Evolutionary conservation across 2,888 invertebrate species (phyloP).

Genomic region (Drosophila seclusa): DNA sequence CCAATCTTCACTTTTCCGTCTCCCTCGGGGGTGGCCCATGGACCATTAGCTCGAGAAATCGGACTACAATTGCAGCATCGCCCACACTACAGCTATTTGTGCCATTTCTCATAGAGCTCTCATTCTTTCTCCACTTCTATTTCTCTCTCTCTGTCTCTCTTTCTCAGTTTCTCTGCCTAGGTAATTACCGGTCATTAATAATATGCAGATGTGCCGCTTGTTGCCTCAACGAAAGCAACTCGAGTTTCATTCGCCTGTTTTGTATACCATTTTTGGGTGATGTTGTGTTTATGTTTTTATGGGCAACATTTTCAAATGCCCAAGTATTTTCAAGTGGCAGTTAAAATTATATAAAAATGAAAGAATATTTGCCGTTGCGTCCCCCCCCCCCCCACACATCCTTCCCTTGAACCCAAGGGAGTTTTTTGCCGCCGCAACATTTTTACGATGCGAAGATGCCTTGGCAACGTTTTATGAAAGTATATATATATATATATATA

Average conservation of each 20-base stretch:
- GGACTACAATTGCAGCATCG: conserved; percentile 34
- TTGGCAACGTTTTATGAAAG: conserved; percentile 14
- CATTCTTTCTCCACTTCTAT: background rate
- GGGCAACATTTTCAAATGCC: conserved; percentile 61
- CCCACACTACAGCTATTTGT: conserved; percentile 50
- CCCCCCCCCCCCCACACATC: conserved; percentile 20
- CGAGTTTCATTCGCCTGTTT: conserved; percentile 56
- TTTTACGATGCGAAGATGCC: conserved; percentile 58
- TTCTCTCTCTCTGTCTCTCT: background rate
- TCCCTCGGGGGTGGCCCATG: conserved; percentile 51
- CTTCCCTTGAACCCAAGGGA: conserved; percentile 63
- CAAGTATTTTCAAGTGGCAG: conserved; percentile 67
- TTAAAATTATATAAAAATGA: conserved; percentile 61
- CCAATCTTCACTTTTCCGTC: conserved; percentile 15
- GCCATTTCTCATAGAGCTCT: conserved; percentile 45
- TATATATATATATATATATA: background rate
- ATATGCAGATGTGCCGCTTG: conserved; percentile 72
- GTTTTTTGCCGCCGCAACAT: conserved; percentile 48
- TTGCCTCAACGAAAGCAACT: conserved; percentile 14
- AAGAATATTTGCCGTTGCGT: conserved; percentile 42
- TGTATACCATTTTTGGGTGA: conserved; percentile 53
- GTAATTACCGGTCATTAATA: conserved; percentile 80
- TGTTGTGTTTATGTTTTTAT: conserved; percentile 75
- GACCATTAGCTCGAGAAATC: conserved; percentile 56
- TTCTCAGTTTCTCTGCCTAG: conserved; percentile 33